Conservation (phyloP, 2,797 vertebrate genomes). For the Poeciliopsis turneri region DNA sequence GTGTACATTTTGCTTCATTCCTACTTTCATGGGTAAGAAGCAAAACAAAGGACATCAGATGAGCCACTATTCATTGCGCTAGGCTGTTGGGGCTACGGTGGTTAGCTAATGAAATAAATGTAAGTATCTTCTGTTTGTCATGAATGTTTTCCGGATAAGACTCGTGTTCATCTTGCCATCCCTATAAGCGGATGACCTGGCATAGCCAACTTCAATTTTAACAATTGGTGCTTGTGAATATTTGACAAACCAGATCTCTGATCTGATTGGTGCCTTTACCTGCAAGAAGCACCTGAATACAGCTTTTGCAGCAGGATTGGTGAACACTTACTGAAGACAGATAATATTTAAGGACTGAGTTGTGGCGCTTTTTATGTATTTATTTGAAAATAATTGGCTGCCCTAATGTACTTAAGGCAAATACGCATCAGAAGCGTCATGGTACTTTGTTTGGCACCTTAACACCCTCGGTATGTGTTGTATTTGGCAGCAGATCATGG, state of each 20-base stretch:
- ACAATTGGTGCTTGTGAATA: neutral
- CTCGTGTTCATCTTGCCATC: neutral
- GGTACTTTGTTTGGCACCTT: neutral
- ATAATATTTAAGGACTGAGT: neutral
- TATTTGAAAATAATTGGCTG: neutral
- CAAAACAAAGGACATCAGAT: neutral
- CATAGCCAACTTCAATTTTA: neutral
- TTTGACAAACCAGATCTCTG: neutral
- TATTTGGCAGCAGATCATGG: neutral
- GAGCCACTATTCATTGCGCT: no score
- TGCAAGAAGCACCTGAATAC: neutral
- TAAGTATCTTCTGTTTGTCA: neutral
- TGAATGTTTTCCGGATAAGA: neutral
- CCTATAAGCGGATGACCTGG: neutral
- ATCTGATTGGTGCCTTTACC: neutral
- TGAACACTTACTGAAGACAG: neutral
- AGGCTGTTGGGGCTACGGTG: neutral
- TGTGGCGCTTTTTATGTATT: neutral
- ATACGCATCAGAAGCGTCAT: neutral
- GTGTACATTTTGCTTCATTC: neutral
- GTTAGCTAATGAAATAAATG: neutral
- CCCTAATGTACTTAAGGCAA: neutral
- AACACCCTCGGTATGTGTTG: neutral
- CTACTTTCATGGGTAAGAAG: neutral
- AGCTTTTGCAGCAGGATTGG: neutral